Percentiles rank a stretch among this genome's conserved stretches.
These are phyloP conservation scores for Diabrotica undecimpunctata DNA, from an alignment of 1,140 invertebrate species.

Conservation along the genomic window DNA sequence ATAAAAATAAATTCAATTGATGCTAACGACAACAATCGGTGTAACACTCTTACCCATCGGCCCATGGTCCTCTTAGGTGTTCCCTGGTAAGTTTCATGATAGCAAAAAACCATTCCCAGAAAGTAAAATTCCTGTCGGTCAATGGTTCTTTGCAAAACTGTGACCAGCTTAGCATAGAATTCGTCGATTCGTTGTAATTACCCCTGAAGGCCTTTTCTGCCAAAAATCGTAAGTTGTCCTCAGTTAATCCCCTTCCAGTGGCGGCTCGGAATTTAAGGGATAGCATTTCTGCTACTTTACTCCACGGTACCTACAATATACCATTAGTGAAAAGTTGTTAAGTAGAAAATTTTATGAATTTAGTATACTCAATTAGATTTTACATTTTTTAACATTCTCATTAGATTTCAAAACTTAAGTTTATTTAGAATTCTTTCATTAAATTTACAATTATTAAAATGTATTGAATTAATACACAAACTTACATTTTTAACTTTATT, in stretches of 20 bases:
- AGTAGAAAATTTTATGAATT: too few species aligned
- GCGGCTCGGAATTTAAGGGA: conserved; percentile 84
- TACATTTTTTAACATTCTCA: too few species aligned
- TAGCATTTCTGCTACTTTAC: conserved; percentile 78
- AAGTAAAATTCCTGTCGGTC: conserved; percentile 87
- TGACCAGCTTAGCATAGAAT: conserved; percentile 75
- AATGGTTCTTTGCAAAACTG: conserved; percentile 94
- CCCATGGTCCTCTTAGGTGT: conserved; percentile 86
- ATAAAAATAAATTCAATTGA: conserved; percentile 12
- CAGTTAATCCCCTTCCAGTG: conserved; percentile 75
- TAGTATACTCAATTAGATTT: too few species aligned
- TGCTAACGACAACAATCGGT: too few species aligned
- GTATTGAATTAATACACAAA: too few species aligned
- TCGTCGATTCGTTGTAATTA: conserved; percentile 46
- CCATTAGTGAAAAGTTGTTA: background rate
- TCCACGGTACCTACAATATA: conserved; percentile 69
- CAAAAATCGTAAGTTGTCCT: conserved; percentile 84
- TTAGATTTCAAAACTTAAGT: too few species aligned
- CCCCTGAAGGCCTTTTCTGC: conserved; percentile 85
- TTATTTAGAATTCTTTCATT: too few species aligned
- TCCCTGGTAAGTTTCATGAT: conserved; percentile 95
- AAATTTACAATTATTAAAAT: too few species aligned
- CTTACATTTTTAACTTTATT: too few species aligned
- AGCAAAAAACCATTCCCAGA: conserved; percentile 99
- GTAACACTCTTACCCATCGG: conserved; percentile 66